phyloP scores from a whole-genome alignment of 2,888 invertebrate species.

The Hypercompe scribonia region DNA sequence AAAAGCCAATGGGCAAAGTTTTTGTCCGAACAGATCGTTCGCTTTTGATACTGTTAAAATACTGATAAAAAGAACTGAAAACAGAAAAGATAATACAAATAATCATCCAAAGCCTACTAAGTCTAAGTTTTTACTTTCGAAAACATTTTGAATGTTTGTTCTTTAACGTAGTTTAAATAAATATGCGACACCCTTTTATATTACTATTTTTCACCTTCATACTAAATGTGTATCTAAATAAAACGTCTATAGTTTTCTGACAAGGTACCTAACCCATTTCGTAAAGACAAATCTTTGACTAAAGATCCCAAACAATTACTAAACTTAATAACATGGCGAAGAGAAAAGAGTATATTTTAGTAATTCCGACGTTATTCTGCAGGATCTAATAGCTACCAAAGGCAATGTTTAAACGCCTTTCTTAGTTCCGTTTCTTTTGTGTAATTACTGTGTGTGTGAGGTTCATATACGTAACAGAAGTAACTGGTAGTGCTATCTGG shows the following conservation, averaged over 20 bases:
- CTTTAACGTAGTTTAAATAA: too few species aligned
- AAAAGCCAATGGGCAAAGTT: slow-evolving; percentile 73
- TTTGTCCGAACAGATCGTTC: slow-evolving; percentile 67
- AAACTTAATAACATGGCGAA: slow-evolving; percentile 62
- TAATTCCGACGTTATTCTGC: slow-evolving; percentile 63
- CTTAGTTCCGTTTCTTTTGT: slow-evolving; percentile 78
- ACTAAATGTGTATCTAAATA: slow-evolving; percentile 8
- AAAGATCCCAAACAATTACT: slow-evolving; percentile 48
- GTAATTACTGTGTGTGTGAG: slow-evolving; percentile 76
- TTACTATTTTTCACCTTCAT: background rate
- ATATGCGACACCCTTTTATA: background rate
- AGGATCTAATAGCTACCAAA: slow-evolving; percentile 62
- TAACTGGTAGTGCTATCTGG: slow-evolving; percentile 77
- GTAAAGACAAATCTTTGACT: slow-evolving; percentile 46
- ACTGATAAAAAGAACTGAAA: slow-evolving; percentile 54
- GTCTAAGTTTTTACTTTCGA: too few species aligned
- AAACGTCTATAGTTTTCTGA: slow-evolving; percentile 16
- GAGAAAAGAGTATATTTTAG: slow-evolving; percentile 59
- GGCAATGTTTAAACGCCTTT: slow-evolving; percentile 70
- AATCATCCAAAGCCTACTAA: background rate
- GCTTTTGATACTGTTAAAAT: slow-evolving; percentile 62
- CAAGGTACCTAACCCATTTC: slow-evolving; percentile 37
- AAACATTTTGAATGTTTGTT: too few species aligned
- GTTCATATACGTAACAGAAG: slow-evolving; percentile 76
- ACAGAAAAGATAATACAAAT: slow-evolving; percentile 31